Evolutionary conservation across 2,888 invertebrate genomes (phyloP).

Genomic region (Nephrotoma flavescens): DNA sequence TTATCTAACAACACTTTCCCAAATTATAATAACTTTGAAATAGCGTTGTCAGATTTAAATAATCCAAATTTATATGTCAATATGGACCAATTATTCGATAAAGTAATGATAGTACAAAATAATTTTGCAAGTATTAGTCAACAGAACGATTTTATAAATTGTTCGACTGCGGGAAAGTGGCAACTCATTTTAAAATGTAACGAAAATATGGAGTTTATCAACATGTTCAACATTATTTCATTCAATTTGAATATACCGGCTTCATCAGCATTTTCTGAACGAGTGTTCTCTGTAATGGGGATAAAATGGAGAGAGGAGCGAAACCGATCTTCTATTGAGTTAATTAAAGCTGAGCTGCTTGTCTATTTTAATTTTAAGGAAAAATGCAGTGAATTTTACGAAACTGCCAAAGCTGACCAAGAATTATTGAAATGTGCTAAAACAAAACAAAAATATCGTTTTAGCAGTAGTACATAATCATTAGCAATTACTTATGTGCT

Average conservation of each 20-base stretch:
- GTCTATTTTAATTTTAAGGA: background rate
- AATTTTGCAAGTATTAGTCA: background rate
- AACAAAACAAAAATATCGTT: background rate
- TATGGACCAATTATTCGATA: background rate
- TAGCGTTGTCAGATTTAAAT: background rate
- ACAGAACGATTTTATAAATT: background rate
- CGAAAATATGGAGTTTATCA: background rate
- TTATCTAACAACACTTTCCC: background rate
- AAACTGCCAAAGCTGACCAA: background rate
- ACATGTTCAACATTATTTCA: background rate
- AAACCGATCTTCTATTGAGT: background rate
- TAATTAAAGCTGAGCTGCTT: background rate
- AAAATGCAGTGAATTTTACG: background rate
- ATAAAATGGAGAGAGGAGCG: background rate
- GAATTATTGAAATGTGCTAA: background rate
- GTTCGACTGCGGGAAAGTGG: background rate
- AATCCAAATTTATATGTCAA: background rate
- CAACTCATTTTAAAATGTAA: background rate
- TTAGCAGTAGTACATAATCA: background rate
- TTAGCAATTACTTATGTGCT: too few species aligned
- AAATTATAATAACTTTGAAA: background rate
- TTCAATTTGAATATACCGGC: background rate
- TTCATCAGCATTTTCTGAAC: background rate
- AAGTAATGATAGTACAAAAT: background rate
- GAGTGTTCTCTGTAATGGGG: background rate